A percentile compares a stretch with the other conserved stretches of the same genome.
Conservation (phyloP, 2,797 vertebrate species). For the Corythornis leucogaster region DNA sequence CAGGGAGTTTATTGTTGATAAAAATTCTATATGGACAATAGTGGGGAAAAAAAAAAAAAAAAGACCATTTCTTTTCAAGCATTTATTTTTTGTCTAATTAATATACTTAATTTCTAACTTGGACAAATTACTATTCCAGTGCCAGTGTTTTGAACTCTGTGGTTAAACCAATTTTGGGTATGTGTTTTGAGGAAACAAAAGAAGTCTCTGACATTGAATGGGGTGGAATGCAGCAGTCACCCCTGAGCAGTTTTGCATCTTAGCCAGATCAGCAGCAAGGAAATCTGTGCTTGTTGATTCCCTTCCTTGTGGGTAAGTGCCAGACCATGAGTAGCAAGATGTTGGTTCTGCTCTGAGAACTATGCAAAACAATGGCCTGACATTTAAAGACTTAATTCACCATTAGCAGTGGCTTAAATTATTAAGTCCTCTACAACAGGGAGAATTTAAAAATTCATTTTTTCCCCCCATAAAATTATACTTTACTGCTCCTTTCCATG, state of each 20-base stretch:
- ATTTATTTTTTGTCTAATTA: not conserved
- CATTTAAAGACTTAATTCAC: slow-evolving; percentile 41
- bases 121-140: not conserved
- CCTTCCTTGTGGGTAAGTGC: not conserved
- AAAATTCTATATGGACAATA: not conserved
- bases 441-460: not conserved
- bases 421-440: not conserved
- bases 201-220: not conserved
- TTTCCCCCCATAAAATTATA: not conserved
- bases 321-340: not conserved
- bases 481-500: not conserved
- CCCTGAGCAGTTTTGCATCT: not conserved
- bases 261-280: not conserved
- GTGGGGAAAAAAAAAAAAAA: rapidly evolving
- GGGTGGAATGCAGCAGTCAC: not conserved
- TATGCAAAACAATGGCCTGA: not conserved
- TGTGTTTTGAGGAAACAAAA: not conserved
- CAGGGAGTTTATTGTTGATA: not conserved
- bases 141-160: not conserved
- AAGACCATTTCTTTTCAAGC: not conserved
- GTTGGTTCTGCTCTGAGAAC: not conserved
- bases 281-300: not conserved
- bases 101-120: not conserved
- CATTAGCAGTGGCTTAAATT: not conserved
- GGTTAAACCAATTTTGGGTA: not conserved